These are phyloP conservation scores for Andrena fulva DNA, from an alignment of 2,888 invertebrate genomes.

Conservation along the genomic window DNA sequence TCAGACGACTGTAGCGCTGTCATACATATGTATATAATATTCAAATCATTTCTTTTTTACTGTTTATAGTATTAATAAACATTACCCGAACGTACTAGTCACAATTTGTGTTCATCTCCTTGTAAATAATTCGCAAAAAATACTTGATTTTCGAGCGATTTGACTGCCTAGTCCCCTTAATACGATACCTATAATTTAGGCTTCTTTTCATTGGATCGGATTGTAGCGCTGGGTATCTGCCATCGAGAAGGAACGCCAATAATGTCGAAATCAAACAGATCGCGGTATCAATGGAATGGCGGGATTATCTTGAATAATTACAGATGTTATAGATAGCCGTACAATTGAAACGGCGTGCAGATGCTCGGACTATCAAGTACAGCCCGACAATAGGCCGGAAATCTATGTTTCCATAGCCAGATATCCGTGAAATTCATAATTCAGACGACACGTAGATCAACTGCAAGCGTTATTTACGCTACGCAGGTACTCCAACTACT, in stretches of 20 bases:
- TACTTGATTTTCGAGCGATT: no score
- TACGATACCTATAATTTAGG: not conserved
- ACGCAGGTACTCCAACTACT: not conserved
- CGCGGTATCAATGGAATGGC: slow-evolving; percentile 15
- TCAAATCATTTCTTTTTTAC: no score
- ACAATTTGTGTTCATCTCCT: no score
- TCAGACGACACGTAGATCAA: not conserved
- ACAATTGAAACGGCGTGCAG: slow-evolving; percentile 15
- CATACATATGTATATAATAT: no score
- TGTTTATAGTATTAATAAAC: no score
- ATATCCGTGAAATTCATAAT: not conserved
- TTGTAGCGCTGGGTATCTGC: not conserved
- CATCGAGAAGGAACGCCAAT: not conserved
- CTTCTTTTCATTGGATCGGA: not conserved
- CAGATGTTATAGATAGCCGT: not conserved
- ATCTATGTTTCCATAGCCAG: not conserved
- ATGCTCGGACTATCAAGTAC: slow-evolving; percentile 1
- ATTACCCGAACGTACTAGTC: no score
- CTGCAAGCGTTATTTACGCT: not conserved
- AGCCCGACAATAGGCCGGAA: slow-evolving; percentile 4
- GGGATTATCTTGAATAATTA: slow-evolving; percentile 34
- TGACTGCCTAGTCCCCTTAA: no score
- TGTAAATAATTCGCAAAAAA: no score
- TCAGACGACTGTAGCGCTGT: no score
- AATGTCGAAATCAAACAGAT: slow-evolving; percentile 16